These are phyloP conservation scores for Crax fasciolata DNA, from an alignment of 2,797 vertebrate genomes.

Conservation along the genomic window DNA sequence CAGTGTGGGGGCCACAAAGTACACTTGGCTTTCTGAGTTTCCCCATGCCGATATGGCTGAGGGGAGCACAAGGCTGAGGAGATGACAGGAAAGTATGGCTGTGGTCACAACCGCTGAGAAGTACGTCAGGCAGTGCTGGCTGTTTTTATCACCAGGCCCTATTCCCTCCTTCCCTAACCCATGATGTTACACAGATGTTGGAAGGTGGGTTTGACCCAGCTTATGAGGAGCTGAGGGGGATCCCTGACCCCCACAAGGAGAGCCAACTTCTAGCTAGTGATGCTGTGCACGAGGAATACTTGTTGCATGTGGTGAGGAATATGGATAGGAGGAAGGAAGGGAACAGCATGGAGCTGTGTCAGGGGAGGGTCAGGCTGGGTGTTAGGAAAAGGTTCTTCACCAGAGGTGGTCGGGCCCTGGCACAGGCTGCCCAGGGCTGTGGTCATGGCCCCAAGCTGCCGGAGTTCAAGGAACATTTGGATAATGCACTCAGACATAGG, in stretches of 20 bases:
- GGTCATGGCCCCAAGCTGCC: neutral
- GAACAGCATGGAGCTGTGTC: neutral
- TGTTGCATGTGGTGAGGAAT: fast-evolving
- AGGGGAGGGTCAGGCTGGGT: neutral
- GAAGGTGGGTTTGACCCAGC: neutral
- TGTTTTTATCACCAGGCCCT: neutral
- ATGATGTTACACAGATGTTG: neutral
- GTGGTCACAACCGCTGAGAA: neutral
- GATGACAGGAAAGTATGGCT: neutral
- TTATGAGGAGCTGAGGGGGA: neutral
- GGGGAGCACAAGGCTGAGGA: neutral
- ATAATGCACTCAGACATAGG: neutral
- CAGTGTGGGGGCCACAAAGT: no score
- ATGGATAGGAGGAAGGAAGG: neutral
- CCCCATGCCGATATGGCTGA: neutral
- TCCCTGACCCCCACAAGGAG: neutral
- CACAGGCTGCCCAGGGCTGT: neutral
- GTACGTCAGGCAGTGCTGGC: neutral
- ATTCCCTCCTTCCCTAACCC: neutral
- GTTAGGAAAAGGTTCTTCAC: neutral
- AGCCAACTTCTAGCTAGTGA: neutral
- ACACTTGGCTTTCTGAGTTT: neutral
- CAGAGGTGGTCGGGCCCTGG: neutral
- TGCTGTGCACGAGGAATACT: neutral
- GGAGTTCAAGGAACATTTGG: neutral